phyloP scores from a whole-genome alignment of 2,888 invertebrate species.

The Drosophila subsilvestris region DNA sequence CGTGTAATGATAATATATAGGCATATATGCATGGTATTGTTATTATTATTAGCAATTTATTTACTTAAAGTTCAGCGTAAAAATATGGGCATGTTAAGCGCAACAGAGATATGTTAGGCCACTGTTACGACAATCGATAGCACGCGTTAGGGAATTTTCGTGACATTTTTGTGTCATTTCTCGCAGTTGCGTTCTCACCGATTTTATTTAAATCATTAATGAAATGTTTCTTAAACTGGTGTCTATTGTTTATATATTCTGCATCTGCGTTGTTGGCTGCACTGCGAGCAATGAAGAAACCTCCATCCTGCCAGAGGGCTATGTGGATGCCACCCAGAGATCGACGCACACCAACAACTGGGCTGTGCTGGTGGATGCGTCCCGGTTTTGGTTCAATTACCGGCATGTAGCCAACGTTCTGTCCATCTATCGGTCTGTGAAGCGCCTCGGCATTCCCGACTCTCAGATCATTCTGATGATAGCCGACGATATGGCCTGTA shows the following conservation, averaged over 20 bases:
- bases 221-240: conserved; percentile 3
- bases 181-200: conserved; percentile 4
- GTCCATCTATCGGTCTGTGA: conserved; percentile 98
- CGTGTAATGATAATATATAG: not conserved
- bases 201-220: conserved; percentile 10
- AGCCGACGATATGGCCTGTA: conserved; percentile 99
- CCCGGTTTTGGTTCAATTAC: conserved; percentile 99
- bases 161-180: not conserved
- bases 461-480: conserved; percentile 99
- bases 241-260: conserved; percentile 7
- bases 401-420: conserved; percentile 99
- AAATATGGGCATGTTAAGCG: conserved; percentile 1
- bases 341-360: conserved; percentile 97
- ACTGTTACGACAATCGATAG: conserved; percentile 6
- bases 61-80: not conserved
- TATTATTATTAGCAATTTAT: not conserved
- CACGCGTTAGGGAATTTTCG: conserved; percentile 10
- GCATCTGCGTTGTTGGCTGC: not conserved
- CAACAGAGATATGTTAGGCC: not conserved
- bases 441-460: conserved; percentile 99
- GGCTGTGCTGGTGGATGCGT: conserved; percentile 99
- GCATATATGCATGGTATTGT: not conserved
- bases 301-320: conserved; percentile 75
- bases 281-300: conserved; percentile 36
- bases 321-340: conserved; percentile 79